A percentile compares a stretch with the other conserved stretches of the same genome.
These are phyloP conservation scores for Centropyge bicolor DNA, from an alignment of 2,797 vertebrate species.

Conservation along the genomic window DNA sequence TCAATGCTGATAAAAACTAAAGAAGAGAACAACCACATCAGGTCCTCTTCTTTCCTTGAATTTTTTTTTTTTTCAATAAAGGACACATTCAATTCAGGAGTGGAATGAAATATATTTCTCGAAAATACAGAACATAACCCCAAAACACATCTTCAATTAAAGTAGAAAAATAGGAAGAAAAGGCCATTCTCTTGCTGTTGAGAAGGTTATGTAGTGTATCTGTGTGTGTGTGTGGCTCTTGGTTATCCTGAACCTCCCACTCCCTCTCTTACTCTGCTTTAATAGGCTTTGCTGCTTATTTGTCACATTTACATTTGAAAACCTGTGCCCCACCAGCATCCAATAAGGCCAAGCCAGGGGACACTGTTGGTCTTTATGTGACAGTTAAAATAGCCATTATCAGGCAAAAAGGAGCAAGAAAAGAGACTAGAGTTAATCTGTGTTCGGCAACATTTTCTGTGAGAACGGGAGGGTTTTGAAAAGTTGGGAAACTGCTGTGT, in stretches of 20 bases:
- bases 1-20: constrained; percentile 19
- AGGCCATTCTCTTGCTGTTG: background rate
- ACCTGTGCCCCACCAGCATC: constrained; percentile 41
- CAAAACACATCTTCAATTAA: constrained; percentile 30
- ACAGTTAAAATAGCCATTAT: constrained; percentile 63
- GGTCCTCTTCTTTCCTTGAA: constrained; percentile 6
- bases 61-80: constrained; percentile 4
- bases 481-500: constrained; percentile 69
- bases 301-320: constrained; percentile 79
- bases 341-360: constrained; percentile 39
- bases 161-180: constrained; percentile 7
- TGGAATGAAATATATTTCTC: constrained; percentile 2
- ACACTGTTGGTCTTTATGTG: constrained; percentile 63
- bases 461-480: constrained; percentile 55
- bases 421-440: constrained; percentile 55
- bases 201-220: constrained; percentile 23
- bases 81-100: constrained; percentile 5
- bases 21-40: constrained; percentile 5
- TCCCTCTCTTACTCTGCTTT: constrained; percentile 25
- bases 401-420: constrained; percentile 38
- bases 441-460: constrained; percentile 66
- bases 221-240: constrained; percentile 17
- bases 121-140: background rate
- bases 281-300: constrained; percentile 61
- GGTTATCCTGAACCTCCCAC: constrained; percentile 27